Evolutionary conservation across 2,888 invertebrate genomes (phyloP), one percentile per base, ranked within the genome.

Genomic region (Trachelus tabidus): DNA sequence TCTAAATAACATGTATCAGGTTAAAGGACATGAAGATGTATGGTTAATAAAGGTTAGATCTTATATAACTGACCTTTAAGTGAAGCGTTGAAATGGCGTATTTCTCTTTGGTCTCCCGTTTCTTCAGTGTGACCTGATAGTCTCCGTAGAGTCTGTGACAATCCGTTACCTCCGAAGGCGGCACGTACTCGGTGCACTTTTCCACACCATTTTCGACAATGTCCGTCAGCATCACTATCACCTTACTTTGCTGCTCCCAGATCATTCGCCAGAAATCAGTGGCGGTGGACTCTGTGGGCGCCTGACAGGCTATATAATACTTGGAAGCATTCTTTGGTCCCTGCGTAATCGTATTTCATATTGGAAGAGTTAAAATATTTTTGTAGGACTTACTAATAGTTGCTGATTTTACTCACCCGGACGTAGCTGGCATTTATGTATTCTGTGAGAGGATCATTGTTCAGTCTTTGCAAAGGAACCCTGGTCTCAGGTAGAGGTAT

Each of bases 351-450:
- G 12, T 35, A 71, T 15, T 15, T 15, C 40, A 75, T 11, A 1
- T 23, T 69, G 71, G 74, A 69, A 15, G n/a, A 33, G 23, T 56
- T 56, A 33, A 12, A 11, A 69, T 11, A 69, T 30, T 35, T 77
- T 75, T 68, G 3, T 12, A 73, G 12, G 12, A 68, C 30, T 40
- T 76, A 2, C 0, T 23, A 56, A 23, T 56, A 56, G 23, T 23
- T 56, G 0, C 23, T 56, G 6, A 56, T 23, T 40, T 15, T 78
- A 92, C 95, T 94, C 92, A 98, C 98, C 92, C 96, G 95, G 84
- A 98, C 95, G 92, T 94, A 98, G 92, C 97, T 98, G 81, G 98
- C 98, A 89, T 98, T 98, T 85, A 98, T 98, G 90, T 98, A 98
- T 92, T 97, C 97, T 76, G 96, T 95, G 81, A 95, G 95, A 1